Conservation (phyloP, 2,888 invertebrate genomes). For the Lepidocyrtoides sp. region DNA sequence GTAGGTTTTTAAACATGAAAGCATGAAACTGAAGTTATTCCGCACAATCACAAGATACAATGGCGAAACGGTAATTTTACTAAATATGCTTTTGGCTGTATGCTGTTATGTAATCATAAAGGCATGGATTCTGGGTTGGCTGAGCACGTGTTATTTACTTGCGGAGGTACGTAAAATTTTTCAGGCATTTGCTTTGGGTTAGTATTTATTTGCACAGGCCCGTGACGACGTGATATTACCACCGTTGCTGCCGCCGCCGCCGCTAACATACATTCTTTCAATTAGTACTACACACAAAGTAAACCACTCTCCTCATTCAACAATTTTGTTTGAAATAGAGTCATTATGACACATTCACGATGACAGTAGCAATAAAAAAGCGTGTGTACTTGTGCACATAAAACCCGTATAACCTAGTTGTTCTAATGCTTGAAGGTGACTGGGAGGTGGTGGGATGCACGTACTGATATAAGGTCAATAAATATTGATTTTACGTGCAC, state of each 20-base stretch:
- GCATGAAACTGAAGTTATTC: neutral
- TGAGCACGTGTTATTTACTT: neutral
- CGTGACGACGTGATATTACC: conserved; percentile 7
- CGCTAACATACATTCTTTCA: neutral
- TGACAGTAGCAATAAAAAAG: conserved; percentile 37
- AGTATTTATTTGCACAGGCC: neutral
- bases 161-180: neutral
- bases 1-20: neutral
- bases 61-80: neutral
- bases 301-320: neutral
- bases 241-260: neutral
- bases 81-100: conserved; percentile 13
- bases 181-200: neutral
- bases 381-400: conserved; percentile 53
- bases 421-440: conserved; percentile 70
- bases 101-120: neutral
- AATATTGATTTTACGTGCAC: too few relatives aligned
- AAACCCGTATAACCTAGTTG: conserved; percentile 69
- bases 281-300: neutral
- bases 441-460: neutral
- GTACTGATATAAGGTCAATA: neutral
- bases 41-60: neutral
- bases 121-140: conserved; percentile 13
- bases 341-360: conserved; percentile 42
- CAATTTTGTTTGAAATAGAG: conserved; percentile 45